These are phyloP conservation scores for Arctia plantaginis DNA, from an alignment of 2,888 invertebrate species.

Conservation along the genomic window DNA sequence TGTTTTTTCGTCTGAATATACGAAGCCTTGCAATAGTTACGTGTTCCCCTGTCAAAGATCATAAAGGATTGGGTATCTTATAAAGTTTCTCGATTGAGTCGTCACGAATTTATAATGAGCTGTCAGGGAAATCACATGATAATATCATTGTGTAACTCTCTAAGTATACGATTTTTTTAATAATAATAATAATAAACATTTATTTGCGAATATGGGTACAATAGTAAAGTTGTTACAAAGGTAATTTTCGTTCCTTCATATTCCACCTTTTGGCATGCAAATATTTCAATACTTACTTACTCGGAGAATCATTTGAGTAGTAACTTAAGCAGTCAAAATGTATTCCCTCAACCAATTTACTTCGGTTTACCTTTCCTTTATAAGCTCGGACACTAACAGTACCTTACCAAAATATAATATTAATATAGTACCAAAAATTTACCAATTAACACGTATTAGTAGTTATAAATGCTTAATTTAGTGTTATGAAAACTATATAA, in stretches of 20 bases:
- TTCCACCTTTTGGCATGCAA: too few relatives aligned
- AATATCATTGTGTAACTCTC: background rate
- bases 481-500: slow-evolving; percentile 24
- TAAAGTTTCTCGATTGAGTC: slow-evolving; percentile 18
- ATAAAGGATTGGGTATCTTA: slow-evolving; percentile 20
- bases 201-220: too few relatives aligned
- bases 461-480: slow-evolving; percentile 12
- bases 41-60: slow-evolving; percentile 28
- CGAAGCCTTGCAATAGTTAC: slow-evolving; percentile 26
- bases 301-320: background rate
- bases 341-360: background rate
- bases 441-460: background rate
- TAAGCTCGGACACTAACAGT: background rate
- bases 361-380: background rate
- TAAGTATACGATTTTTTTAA: too few relatives aligned
- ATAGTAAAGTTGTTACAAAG: too few relatives aligned
- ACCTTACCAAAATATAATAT: background rate
- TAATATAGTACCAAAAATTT: background rate
- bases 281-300: too few relatives aligned
- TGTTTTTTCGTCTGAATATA: slow-evolving; percentile 21
- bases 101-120: slow-evolving; percentile 10
- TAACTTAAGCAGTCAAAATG: background rate
- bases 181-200: too few relatives aligned
- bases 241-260: too few relatives aligned
- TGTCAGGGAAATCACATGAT: slow-evolving; percentile 1